Evolutionary conservation across 2,888 invertebrate species (phyloP), one percentile per base, ranked within the genome.

Genomic region (Synanthedon vespiformis): DNA sequence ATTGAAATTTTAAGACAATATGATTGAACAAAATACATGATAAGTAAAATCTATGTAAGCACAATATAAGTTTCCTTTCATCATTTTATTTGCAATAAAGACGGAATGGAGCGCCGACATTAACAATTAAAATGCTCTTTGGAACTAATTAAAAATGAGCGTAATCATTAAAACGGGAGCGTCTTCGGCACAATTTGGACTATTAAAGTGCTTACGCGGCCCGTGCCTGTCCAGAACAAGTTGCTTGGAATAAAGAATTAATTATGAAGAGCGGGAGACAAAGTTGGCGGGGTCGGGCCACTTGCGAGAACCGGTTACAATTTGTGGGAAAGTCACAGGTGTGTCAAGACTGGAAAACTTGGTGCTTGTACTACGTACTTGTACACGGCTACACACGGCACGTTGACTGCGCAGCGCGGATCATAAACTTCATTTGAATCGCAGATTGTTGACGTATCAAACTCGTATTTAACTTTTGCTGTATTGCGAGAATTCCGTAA

Each of bases 231-330:
- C 79, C 82, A 77, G 72, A 73, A 68, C 67, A 74, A 86, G 77
- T 86, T 83, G 77, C 79, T 76, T 77, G 76, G 83, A 85, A 81
- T 86, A 85, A 87, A 86, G 86, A 87, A 87, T 87, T 86, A 87
- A 86, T 87, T 86, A 87, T 85, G 84, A 83, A 82, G 78, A 73
- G 69, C 69, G 65, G 69, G 72, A 77, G 80, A 72, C 70, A 70
- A 80, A 81, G 72, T 80, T 82, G 66, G 69, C 63, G 65, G 61
- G 60, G 67, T 67, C 65, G 67, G 69, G 73, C 71, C 61, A 72
- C 77, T 81, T 78, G 77, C 70, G 70, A 81, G 65, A 71, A 72
- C 75, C 72, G 74, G 82, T 77, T 78, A 81, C 81, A 81, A 80
- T 83, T 82, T 83, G 86, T 86, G 86, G 85, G 86, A 85, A 77